Base-by-base conservation (phyloP, 2,113 vertebrate genomes). In the Sitta europaea region DNA sequence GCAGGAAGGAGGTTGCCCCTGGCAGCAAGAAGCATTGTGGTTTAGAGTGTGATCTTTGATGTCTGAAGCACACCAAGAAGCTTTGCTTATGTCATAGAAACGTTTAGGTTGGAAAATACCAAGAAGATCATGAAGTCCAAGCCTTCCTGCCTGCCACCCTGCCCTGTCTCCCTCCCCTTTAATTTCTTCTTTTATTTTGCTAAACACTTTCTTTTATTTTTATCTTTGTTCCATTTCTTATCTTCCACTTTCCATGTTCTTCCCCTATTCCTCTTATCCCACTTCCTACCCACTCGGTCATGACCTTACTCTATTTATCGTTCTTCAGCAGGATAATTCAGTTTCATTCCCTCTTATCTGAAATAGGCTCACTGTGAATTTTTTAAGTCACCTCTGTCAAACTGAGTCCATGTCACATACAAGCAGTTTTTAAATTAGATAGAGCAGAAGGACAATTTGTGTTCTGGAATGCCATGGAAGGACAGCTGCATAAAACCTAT, bases 351-450 rank as follows among this genome's bases (percentile, higher is more conserved):
- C 55, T 91, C 47, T 95, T 92, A 77, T 77, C 90, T 73, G n/a
- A 28, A 77, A 35, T 51, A 87, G 88, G 29, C 47, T 94, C 77
- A 53, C 72, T 96, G 88, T 76, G 59, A 59, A 61, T 92, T 96
- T 94, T 92, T 95, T 73, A 73, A 86, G 84, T 83, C 81, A 79
- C 33, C 55, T 90, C 70, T 95, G 68, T 96, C 78, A 79, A 88
- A 75, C 58, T 43, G 55, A 57, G 31, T 91, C 66, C 33, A 6
- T 91, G 75, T 93, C 67, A 84, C 0, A 0, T 82, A 45, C 27
- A 57, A 38, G n/a, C 40, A 62, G 36, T 58, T 90, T 93, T 92
- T 54, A 61, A 81, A 91, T 63, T 91, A 55, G 53, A 9, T 47
- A 47, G 35, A 90, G 16, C 25, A 84, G 62, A 78, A 92, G 36